Evolutionary conservation across 2,888 invertebrate species (phyloP).

Genomic region (Sturmia bella): DNA sequence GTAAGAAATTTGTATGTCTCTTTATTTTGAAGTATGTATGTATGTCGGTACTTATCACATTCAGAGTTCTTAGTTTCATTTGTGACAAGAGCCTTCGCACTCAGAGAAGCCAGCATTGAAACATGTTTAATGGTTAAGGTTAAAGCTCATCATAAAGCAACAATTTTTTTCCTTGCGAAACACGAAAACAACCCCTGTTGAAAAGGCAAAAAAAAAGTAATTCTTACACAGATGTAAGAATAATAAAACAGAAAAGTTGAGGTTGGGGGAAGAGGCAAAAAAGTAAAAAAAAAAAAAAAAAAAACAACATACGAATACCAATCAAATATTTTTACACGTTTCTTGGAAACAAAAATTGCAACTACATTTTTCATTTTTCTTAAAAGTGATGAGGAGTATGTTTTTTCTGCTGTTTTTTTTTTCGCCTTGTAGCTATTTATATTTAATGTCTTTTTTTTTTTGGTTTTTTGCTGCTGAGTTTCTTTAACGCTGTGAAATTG

Average conservation of each 20-base stretch:
- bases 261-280: conserved; percentile 19
- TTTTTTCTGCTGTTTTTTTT: conserved; percentile 5
- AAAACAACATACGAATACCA: conserved; percentile 28
- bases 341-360: conserved; percentile 36
- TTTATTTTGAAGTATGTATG: conserved; percentile 12
- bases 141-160: conserved; percentile 47
- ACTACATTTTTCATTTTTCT: conserved; percentile 49
- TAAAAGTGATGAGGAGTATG: conserved; percentile 41
- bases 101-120: not conserved
- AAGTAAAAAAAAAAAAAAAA: too few relatives aligned
- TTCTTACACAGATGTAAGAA: conserved; percentile 39
- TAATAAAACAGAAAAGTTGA: not conserved
- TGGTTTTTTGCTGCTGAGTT: conserved; percentile 29
- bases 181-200: conserved; percentile 43
- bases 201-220: conserved; percentile 6
- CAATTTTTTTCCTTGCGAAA: conserved; percentile 13
- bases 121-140: conserved; percentile 40
- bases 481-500: conserved; percentile 50
- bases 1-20: not conserved
- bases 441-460: conserved; percentile 63
- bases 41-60: too few relatives aligned
- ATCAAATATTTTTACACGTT: conserved; percentile 59
- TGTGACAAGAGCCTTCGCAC: not conserved
- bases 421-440: conserved; percentile 60
- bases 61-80: conserved; percentile 30